These are phyloP conservation scores for Gymnoscopelus braueri DNA, from an alignment of 2,797 vertebrate species.

Conservation along the genomic window DNA sequence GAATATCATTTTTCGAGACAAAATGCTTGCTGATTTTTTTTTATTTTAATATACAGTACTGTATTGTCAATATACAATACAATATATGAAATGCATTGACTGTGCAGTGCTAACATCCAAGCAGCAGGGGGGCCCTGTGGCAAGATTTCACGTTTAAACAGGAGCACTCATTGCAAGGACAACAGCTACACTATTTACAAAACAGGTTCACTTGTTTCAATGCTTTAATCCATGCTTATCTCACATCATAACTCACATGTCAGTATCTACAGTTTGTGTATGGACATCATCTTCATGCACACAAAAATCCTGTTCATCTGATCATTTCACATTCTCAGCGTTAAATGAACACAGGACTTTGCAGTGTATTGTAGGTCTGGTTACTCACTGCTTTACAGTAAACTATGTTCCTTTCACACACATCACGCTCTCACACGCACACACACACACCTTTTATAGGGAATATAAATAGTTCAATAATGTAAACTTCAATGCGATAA, in stretches of 20 bases:
- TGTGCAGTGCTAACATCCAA: slow-evolving; percentile 16
- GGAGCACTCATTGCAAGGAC: slow-evolving; percentile 36
- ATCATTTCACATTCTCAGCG: too few relatives aligned
- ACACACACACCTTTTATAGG: slow-evolving; percentile 12
- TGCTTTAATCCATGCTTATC: slow-evolving; percentile 59
- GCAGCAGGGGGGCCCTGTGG: slow-evolving; percentile 55
- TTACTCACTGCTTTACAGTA: too few relatives aligned
- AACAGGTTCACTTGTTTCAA: slow-evolving; percentile 50
- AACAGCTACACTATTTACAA: slow-evolving; percentile 66
- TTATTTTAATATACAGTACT: too few relatives aligned
- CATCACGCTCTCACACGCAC: slow-evolving; percentile 3
- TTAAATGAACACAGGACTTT: too few relatives aligned
- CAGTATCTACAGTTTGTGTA: slow-evolving; percentile 52
- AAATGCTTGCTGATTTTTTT: too few relatives aligned
- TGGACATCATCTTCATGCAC: slow-evolving; percentile 35
- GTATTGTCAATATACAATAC: too few relatives aligned
- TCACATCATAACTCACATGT: slow-evolving; percentile 34
- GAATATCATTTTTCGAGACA: too few relatives aligned
- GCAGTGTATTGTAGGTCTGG: too few relatives aligned
- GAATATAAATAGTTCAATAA: slow-evolving; percentile 45
- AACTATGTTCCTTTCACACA: too few relatives aligned
- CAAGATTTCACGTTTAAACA: slow-evolving; percentile 23
- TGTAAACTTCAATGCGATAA: slow-evolving; percentile 17
- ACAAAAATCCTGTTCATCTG: not conserved
- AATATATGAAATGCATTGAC: slow-evolving; percentile 6